Evolutionary conservation across 2,888 invertebrate species (phyloP), one percentile per base, ranked within the genome.

Genomic region (Catocala fraxini): DNA sequence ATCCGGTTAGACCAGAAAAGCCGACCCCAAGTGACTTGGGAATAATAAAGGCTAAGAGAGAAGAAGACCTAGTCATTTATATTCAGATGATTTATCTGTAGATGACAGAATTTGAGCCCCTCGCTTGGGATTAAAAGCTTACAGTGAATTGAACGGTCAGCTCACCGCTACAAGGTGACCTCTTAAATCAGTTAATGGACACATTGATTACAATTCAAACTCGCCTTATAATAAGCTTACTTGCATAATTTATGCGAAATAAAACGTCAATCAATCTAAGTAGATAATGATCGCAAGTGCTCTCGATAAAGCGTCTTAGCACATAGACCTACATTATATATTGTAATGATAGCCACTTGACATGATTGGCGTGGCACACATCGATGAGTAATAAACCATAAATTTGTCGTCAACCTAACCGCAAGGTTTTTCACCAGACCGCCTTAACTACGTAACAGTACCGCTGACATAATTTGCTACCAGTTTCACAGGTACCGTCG

Each of bases 391-490:
- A 64, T 73, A 73, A 71, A 64, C 54, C 61, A 68, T 66, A 61
- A 73, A 73, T 70, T 68, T 68, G 70, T 76, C 74, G 60, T 67
- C 68, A 70, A 56, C 53, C 49, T 13, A 55, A 69, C 73, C 72
- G 61, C 73, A 71, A 51, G 59, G 62, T 75, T 73, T 73, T 73
- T 76, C 62, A 74, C 46, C 51, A 46, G 12, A 63, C 45, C 69
- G 59, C 66, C 59, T 59, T 70, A 77, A 75, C 73, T 56, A 71
- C 59, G 61, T 77, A 80, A 79, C 82, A 73, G 79, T 82, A 71
- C 70, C 25, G 60, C 68, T 77, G 76, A 73, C 77, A 77, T 83
- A 76, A 75, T 79, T 80, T 68, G 33, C 63, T 65, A 51, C 56
- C 25, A 56, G 48, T 56, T 63, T 12, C 35, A 53, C 15, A 34